Conservation (phyloP, 1,140 invertebrate genomes). For the Aphidius ervi region DNA sequence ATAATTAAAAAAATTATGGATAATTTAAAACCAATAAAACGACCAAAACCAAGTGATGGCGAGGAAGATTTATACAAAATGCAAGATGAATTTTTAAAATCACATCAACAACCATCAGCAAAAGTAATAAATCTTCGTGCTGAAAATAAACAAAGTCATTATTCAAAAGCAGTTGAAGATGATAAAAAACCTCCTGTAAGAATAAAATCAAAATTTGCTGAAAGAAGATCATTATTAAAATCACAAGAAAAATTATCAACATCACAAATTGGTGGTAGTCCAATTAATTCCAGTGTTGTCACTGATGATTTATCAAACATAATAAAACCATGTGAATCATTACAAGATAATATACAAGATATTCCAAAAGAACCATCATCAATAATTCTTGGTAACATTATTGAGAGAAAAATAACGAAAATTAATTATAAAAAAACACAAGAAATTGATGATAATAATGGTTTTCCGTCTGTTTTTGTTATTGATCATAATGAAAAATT, state of each 20-base stretch:
- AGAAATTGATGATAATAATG: conserved; percentile 17
- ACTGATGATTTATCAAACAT: conserved; percentile 8
- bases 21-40: conserved; percentile 30
- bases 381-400: conserved; percentile 57
- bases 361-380: conserved; percentile 49
- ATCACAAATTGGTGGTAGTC: conserved; percentile 25
- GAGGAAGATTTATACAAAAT: conserved; percentile 67
- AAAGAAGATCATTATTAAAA: conserved; percentile 20
- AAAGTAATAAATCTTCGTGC: conserved; percentile 53
- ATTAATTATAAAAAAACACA: conserved; percentile 4
- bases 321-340: not conserved
- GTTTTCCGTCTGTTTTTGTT: conserved; percentile 41
- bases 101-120: conserved; percentile 55
- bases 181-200: conserved; percentile 9
- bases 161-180: not conserved
- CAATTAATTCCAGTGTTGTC: conserved; percentile 26
- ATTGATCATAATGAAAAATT: conserved; percentile 13
- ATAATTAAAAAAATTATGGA: conserved; percentile 16
- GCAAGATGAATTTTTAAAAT: conserved; percentile 63
- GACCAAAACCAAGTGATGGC: conserved; percentile 61
- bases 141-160: not conserved
- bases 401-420: conserved; percentile 55
- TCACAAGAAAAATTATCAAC: conserved; percentile 29
- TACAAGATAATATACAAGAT: conserved; percentile 49
- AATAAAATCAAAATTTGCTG: conserved; percentile 37